phyloP scores from a whole-genome alignment of 2,113 vertebrate species.

The Hemiprocne comata region DNA sequence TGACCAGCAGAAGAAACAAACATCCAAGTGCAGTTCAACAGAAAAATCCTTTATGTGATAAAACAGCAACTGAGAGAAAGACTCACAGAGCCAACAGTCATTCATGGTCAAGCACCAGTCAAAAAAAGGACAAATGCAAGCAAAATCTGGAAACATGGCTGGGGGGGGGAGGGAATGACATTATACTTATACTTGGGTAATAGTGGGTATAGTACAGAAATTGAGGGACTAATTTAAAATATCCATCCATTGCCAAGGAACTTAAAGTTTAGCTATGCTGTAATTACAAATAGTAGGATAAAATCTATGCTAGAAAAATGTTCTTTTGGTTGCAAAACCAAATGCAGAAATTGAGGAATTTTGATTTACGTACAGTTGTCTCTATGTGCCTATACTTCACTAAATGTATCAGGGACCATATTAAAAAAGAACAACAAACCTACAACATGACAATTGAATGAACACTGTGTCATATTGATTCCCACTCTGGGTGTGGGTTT shows the following conservation, averaged over 20 bases:
- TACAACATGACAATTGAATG: background rate
- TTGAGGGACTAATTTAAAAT: background rate
- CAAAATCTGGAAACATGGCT: background rate
- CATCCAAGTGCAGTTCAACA: background rate
- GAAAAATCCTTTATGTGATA: background rate
- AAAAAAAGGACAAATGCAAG: background rate
- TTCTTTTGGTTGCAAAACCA: background rate
- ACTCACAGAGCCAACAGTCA: background rate
- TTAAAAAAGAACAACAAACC: background rate
- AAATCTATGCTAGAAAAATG: background rate
- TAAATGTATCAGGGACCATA: background rate
- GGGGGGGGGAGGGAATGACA: background rate
- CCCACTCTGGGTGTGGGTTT: background rate
- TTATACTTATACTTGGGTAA: background rate
- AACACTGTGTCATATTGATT: background rate
- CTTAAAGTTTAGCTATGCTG: background rate
- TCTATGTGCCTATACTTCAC: background rate
- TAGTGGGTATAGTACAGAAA: background rate
- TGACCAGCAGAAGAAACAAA: background rate
- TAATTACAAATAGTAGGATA: background rate
- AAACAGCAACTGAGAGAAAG: background rate
- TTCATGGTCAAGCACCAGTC: background rate
- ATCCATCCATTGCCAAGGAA: background rate
- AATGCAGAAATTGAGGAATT: background rate
- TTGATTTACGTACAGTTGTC: background rate